Percentiles rank a stretch among this genome's conserved stretches.
phyloP scores from a whole-genome alignment of 2,797 vertebrate species.

The Aratinga solstitialis region DNA sequence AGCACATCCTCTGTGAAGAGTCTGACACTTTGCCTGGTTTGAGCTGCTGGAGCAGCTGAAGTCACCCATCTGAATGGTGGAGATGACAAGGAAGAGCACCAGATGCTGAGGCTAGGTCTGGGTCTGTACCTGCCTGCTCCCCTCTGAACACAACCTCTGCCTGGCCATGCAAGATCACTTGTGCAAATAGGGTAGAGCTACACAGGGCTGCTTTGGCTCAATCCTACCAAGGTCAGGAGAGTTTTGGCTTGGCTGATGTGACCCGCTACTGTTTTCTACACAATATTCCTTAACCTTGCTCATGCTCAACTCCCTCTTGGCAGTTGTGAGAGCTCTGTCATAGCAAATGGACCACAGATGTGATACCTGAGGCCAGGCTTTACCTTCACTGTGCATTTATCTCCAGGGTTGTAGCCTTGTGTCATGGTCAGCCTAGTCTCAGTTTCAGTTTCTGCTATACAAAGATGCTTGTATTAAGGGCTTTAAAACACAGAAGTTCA shows the following conservation, averaged over 20 bases:
- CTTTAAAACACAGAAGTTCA: neutral
- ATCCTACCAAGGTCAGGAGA: neutral
- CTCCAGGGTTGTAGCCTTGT: neutral
- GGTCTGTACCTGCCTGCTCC: neutral
- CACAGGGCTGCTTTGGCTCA: neutral
- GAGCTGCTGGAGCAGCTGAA: neutral
- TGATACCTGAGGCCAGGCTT: neutral
- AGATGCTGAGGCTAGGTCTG: rapidly evolving
- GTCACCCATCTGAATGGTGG: neutral
- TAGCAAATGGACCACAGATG: neutral
- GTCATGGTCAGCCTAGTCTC: neutral
- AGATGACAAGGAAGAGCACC: neutral
- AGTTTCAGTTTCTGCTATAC: neutral
- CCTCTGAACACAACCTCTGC: neutral
- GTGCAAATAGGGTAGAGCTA: neutral
- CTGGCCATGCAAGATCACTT: rapidly evolving
- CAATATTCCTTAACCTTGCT: neutral
- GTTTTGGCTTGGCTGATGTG: neutral
- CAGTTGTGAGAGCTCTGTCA: neutral
- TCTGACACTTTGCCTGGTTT: rapidly evolving
- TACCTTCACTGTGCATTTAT: neutral
- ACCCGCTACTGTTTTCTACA: neutral
- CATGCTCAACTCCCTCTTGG: neutral
- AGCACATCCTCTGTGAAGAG: neutral
- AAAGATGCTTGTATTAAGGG: neutral